Percentiles rank a stretch among this genome's conserved stretches.
phyloP scores from a whole-genome alignment of 2,797 vertebrate species.

The Denticeps clupeoides region DNA sequence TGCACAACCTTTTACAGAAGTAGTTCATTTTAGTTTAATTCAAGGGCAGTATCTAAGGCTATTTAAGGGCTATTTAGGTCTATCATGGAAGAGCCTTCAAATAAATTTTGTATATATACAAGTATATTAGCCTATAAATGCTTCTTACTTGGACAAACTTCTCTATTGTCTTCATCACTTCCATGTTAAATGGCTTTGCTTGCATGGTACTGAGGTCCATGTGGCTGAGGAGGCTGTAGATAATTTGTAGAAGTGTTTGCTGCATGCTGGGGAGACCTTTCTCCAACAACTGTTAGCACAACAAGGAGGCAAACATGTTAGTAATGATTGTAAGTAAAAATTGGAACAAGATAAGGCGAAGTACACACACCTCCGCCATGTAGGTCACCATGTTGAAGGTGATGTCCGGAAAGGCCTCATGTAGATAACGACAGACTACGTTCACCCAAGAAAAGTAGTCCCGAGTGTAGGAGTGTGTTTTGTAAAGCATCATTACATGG shows the following conservation, averaged over 20 bases:
- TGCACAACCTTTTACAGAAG: too few relatives aligned
- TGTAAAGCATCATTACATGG: slow-evolving; percentile 97
- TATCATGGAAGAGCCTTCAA: too few relatives aligned
- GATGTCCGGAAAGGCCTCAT: slow-evolving; percentile 86
- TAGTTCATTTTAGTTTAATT: too few relatives aligned
- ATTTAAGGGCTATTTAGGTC: too few relatives aligned
- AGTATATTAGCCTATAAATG: too few relatives aligned
- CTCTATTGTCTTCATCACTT: slow-evolving; percentile 92
- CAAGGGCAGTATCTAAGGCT: too few relatives aligned
- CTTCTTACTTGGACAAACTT: slow-evolving; percentile 87
- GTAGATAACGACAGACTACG: slow-evolving; percentile 93
- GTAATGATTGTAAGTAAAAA: too few relatives aligned
- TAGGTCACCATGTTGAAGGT: slow-evolving; percentile 96
- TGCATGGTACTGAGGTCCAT: slow-evolving; percentile 88
- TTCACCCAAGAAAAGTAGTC: slow-evolving; percentile 95
- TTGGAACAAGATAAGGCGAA: too few relatives aligned
- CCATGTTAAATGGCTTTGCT: slow-evolving; percentile 88
- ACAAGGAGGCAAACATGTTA: too few relatives aligned
- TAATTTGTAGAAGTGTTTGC: slow-evolving; percentile 91
- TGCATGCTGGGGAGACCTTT: slow-evolving; percentile 95
- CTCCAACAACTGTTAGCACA: too few relatives aligned
- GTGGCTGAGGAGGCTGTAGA: slow-evolving; percentile 93
- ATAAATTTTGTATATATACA: too few relatives aligned
- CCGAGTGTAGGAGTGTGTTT: slow-evolving; percentile 91
- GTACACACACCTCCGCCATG: slow-evolving; percentile 89